Base-by-base conservation (phyloP, 1,140 invertebrate genomes). In the Rhysida immarginata region DNA sequence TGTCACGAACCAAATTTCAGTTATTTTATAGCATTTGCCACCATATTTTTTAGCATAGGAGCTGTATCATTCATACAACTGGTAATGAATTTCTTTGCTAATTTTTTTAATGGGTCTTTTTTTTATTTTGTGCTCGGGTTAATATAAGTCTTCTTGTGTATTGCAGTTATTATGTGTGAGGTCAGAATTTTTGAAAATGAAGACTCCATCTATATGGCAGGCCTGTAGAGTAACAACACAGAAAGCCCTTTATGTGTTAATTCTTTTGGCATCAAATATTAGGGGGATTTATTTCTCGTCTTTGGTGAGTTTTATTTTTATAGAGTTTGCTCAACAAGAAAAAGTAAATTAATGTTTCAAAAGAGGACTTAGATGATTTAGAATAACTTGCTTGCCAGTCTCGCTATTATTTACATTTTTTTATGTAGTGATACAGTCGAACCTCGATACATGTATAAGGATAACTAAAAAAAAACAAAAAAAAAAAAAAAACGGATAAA, bases 221-320 rank as follows among this genome's bases (percentile, higher is more conserved):
- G 88, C 89, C 8, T 91, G 86, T 66, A 78, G 84, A 62, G 77
- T 94, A 41, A 94, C 89, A 52, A 92, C 84, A 2, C 90, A 93
- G 66, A 96, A 96, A 74, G 74, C 90, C 59, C 77, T 96, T 5
- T 94, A 94, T 67, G 80, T 92, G 59, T 79, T 94, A 56, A 86
- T 87, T 20, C 91, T 90, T 69, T 73, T 93, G 21, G 90, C 89
- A 0, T 82, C 89, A 24, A 74, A 83, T 1, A 79, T 94, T 44
- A 71, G 89, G 54, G 88, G 87, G 23, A 86, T 87, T 24, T 93
- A 92, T 68, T 94, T 93, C 63, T 84, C 87, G 14, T 86, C 85
- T 43, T 86, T 86, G 61, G 87, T 91, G 74, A 80, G 78, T 78
- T 59, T 26, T 58, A n/a, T 50, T 16, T 44, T 51, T 41, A 26